These are phyloP conservation scores for Tetheella fluctuosa DNA, from an alignment of 2,888 invertebrate genomes.

Conservation along the genomic window DNA sequence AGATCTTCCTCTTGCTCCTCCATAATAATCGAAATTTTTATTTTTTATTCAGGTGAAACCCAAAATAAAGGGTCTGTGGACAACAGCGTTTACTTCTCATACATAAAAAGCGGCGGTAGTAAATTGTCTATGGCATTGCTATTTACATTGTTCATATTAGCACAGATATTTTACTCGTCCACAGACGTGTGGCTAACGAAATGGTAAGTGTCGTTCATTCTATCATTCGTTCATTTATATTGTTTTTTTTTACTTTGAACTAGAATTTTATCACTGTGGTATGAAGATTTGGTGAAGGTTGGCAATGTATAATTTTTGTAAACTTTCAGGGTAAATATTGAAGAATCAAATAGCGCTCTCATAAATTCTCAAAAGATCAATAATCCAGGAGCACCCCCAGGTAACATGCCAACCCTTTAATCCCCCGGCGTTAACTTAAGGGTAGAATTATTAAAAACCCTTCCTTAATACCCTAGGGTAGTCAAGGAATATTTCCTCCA, in stretches of 20 bases:
- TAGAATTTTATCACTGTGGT: no score
- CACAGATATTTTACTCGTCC: slow-evolving; percentile 85
- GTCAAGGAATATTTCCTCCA: no score
- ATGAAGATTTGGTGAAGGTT: no score
- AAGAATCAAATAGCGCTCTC: slow-evolving; percentile 68
- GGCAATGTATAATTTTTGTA: no score
- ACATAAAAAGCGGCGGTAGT: slow-evolving; percentile 84
- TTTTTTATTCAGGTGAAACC: slow-evolving; percentile 55
- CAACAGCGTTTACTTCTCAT: slow-evolving; percentile 77
- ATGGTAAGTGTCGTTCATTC: slow-evolving; percentile 61
- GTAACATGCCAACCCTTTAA: slow-evolving; percentile 37
- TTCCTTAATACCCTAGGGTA: no score
- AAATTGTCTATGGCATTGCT: slow-evolving; percentile 76
- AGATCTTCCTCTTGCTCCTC: no score
- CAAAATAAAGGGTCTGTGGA: slow-evolving; percentile 77
- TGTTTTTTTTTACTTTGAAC: no score
- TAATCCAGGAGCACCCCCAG: slow-evolving; percentile 29
- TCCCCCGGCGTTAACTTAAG: no score
- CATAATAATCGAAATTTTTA: no score
- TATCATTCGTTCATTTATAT: not conserved
- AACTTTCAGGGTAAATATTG: slow-evolving; percentile 85
- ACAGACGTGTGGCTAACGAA: slow-evolving; percentile 86
- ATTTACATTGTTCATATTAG: slow-evolving; percentile 75
- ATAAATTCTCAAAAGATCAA: slow-evolving; percentile 28
- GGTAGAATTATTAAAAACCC: no score